These are phyloP conservation scores for Cydia splendana DNA, from an alignment of 1,140 invertebrate species.

Conservation along the genomic window DNA sequence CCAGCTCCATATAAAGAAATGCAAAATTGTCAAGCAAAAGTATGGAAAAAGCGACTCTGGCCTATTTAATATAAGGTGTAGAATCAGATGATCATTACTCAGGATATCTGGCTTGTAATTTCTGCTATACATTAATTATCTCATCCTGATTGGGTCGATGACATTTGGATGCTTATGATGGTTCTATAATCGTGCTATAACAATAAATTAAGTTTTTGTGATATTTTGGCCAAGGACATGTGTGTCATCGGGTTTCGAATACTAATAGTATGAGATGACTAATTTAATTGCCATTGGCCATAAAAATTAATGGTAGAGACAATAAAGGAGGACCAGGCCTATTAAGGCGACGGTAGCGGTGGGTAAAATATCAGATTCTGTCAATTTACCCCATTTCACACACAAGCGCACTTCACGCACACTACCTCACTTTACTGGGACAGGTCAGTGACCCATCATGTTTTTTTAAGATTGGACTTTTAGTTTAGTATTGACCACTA, in stretches of 20 bases:
- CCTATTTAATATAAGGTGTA: not conserved
- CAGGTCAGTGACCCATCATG: no score
- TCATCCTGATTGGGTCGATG: conserved; percentile 29
- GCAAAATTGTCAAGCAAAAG: not conserved
- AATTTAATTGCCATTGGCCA: not conserved
- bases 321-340: not conserved
- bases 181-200: conserved; percentile 14
- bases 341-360: no score
- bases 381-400: no score
- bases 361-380: no score
- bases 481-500: no score
- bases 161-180: conserved; percentile 1
- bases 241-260: conserved; percentile 19
- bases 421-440: no score
- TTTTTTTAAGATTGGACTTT: no score
- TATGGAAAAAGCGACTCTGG: not conserved
- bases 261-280: not conserved
- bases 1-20: conserved; percentile 4
- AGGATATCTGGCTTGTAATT: not conserved
- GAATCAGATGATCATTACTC: not conserved
- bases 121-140: conserved; percentile 11
- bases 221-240: not conserved
- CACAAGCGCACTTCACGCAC: no score
- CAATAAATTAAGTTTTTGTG: conserved; percentile 11
- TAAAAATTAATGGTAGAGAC: not conserved